Base-by-base conservation (phyloP, 1,140 invertebrate genomes). In the Parasteatoda tepidariorum region DNA sequence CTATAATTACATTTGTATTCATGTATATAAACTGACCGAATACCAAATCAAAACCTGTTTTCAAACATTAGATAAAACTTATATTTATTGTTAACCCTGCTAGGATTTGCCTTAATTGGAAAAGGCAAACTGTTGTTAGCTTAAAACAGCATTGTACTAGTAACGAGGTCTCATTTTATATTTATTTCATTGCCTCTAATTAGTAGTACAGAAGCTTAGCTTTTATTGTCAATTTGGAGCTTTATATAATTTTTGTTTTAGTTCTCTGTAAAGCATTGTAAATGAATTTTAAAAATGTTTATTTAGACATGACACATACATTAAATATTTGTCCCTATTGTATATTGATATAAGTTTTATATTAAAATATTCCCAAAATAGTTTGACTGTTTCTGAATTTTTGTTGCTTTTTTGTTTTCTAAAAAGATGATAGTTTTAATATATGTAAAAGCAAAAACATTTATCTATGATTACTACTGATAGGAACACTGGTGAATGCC, bases 1-100 rank as follows among this genome's bases (percentile, higher is more conserved):
- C 90, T 93, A 79, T 93, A 91, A 90, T 30, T 84, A 59, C 30
- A 15, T 31, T 66, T 48, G 13, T 78, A 54, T 78, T 78, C 30
- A 18, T 78, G 62, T 78, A 64, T 15, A 64, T 66, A 66, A 78
- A 9, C 62, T 24, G 13, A 78, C 31, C 62, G 61, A 62, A 55
- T 57, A 66, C 64, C 41, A 54, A 78, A 66, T 31, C 33, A 48
- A 31, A 78, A 38, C 59, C 28, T 28, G 33, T 24, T 7, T 41
- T 18, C 62, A 61, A 62, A 33, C 18, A n/a, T n/a, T n/a, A 71
- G 41, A 28, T 26, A 71, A n/a, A n/a, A n/a, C n/a, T n/a, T n/a
- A 55, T 71, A 57, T 71, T 71, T 71, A 61, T 41, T 73, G 70
- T 61, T 61, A 48, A 61, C 71, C 13, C 13, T n/a, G 31, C 28